Evolutionary conservation across 2,888 invertebrate genomes (phyloP), one percentile per base, ranked within the genome.

Genomic region (Agapostemon virescens): DNA sequence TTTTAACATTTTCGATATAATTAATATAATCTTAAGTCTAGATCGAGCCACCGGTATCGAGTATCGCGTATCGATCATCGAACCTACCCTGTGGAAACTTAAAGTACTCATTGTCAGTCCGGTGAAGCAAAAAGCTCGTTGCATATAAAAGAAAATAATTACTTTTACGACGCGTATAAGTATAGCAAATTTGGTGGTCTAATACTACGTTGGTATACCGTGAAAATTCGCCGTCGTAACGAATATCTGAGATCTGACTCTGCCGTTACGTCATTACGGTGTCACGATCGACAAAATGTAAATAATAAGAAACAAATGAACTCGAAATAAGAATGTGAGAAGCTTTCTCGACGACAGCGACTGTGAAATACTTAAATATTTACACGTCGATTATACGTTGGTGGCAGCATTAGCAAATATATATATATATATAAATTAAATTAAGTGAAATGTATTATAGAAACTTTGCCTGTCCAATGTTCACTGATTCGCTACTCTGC

Each of bases 111-210:
- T n/a, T n/a, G n/a, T n/a, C 64, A 55, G n/a, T 73, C 33, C 23
- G 26, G 45, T 20, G 52, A 71, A 2, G 33, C 61, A 17, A 61
- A 61, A 78, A 82, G 38, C 55, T 76, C 26, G 40, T 63, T 63
- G n/a, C 79, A 61, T 68, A 58, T 79, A 80, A 55, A 52, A 66
- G 64, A 68, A 45, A 52, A 67, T 73, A 55, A 67, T 79, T 75
- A 69, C 45, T 63, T 82, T 64, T 70, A 36, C 64, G 36, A 33
- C 45, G 73, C 61, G 30, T 67, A 75, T 67, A 77, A 79, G 70
- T 63, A 76, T 67, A 77, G 30, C 11, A 77, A 70, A 77, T 84
- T 84, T 85, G 69, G 74, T 75, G 15, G 30, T 40, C 26, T 82
- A 81, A 77, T 85, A 84, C 70, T 74, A 82, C 33, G 20, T 52